Conservation (phyloP, 2,113 vertebrate genomes). For the Tachysurus fulvidraco region DNA sequence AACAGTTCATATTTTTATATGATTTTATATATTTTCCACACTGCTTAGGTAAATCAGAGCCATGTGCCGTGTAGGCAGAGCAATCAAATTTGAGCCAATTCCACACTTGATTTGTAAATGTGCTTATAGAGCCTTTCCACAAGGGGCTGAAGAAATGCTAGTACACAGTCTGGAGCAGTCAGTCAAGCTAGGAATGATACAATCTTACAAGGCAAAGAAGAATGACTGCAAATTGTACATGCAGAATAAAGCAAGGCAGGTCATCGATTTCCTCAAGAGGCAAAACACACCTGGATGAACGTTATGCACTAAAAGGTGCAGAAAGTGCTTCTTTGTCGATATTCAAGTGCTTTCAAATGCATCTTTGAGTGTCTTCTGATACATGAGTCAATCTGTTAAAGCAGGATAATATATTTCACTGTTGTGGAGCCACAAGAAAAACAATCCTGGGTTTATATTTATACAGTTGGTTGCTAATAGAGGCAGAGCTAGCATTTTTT, state of each 20-base stretch:
- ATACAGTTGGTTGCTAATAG: not conserved
- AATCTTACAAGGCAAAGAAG: not conserved
- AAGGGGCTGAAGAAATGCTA: no score
- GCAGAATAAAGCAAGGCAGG: not conserved
- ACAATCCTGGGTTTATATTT: not conserved
- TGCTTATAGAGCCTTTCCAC: not conserved
- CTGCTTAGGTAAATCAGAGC: not conserved
- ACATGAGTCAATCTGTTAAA: not conserved
- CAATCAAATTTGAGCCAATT: not conserved
- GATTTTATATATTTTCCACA: not conserved
- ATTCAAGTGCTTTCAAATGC: not conserved
- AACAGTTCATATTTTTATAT: not conserved
- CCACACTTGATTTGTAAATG: not conserved
- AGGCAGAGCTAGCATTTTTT: not conserved
- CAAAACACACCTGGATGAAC: not conserved
- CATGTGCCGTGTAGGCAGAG: not conserved
- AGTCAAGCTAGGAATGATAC: not conserved
- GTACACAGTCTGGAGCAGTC: not conserved
- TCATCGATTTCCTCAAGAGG: not conserved
- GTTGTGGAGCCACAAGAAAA: not conserved
- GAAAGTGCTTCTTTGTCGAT: not conserved
- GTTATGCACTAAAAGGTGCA: not conserved
- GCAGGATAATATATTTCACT: not conserved
- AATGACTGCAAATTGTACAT: not conserved
- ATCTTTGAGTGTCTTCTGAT: not conserved